phyloP scores from a whole-genome alignment of 2,113 vertebrate species.

The Pithys albifrons region DNA sequence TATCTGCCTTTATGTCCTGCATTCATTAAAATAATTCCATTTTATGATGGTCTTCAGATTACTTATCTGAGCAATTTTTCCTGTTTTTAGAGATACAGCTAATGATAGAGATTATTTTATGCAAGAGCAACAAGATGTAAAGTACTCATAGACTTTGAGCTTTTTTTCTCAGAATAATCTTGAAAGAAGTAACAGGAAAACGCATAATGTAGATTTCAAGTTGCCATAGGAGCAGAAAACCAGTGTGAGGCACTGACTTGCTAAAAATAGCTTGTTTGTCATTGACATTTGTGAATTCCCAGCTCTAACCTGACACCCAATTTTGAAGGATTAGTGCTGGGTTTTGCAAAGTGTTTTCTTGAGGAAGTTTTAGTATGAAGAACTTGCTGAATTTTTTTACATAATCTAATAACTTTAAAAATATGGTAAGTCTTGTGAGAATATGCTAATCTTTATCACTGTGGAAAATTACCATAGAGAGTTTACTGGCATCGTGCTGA shows the following conservation, averaged over 20 bases:
- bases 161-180: conserved; percentile 40
- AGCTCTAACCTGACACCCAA: neutral
- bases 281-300: conserved; percentile 39
- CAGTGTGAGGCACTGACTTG: conserved; percentile 7
- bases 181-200: conserved; percentile 52
- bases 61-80: neutral
- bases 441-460: neutral
- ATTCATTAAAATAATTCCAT: neutral
- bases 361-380: neutral
- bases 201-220: conserved; percentile 47
- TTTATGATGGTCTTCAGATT: neutral
- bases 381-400: neutral
- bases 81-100: neutral
- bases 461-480: neutral
- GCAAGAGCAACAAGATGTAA: conserved; percentile 16
- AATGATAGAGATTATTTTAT: neutral
- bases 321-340: conserved; percentile 37
- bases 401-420: neutral
- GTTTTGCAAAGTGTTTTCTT: conserved; percentile 12
- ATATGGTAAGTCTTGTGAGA: neutral
- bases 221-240: conserved; percentile 65
- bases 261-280: conserved; percentile 64
- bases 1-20: neutral
- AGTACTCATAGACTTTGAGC: conserved; percentile 5
- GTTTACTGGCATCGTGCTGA: neutral